Conservation (phyloP, 2,888 invertebrate genomes). For the Celastrina argiolus region DNA sequence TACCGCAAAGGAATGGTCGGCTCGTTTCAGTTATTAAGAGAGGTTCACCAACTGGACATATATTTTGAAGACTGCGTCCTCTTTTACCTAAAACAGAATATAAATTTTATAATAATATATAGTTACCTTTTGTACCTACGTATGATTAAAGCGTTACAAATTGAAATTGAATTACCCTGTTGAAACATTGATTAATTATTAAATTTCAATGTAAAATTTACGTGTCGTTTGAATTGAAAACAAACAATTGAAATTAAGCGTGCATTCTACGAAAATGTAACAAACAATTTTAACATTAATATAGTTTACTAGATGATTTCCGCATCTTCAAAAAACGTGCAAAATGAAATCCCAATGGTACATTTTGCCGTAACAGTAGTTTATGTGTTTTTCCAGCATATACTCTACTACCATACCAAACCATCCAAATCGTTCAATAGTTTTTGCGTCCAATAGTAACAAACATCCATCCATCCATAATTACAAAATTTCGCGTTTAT, state of each 20-base stretch:
- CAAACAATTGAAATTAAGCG: not conserved
- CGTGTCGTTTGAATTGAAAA: not conserved
- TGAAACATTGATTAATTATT: not conserved
- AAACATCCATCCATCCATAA: too few species aligned
- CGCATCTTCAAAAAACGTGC: too few species aligned
- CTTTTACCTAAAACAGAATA: conserved; percentile 78
- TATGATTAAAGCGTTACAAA: not conserved
- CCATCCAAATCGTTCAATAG: not conserved
- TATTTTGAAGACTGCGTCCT: conserved; percentile 85
- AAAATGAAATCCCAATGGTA: too few species aligned
- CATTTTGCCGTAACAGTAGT: too few species aligned
- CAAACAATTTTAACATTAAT: not conserved
- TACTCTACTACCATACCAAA: too few species aligned
- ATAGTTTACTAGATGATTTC: too few species aligned
- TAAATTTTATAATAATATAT: not conserved
- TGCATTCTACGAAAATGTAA: not conserved
- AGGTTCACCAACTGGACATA: conserved; percentile 87
- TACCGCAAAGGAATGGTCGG: conserved; percentile 89
- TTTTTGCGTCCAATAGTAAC: too few species aligned
- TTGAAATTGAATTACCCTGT: not conserved
- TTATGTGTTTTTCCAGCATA: too few species aligned
- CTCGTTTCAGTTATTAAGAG: conserved; percentile 84
- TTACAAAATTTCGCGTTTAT: too few species aligned
- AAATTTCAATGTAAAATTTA: not conserved
- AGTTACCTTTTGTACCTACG: not conserved